Base-by-base conservation (phyloP, 2,113 vertebrate genomes). In the Myanophis thanlyinensis region DNA sequence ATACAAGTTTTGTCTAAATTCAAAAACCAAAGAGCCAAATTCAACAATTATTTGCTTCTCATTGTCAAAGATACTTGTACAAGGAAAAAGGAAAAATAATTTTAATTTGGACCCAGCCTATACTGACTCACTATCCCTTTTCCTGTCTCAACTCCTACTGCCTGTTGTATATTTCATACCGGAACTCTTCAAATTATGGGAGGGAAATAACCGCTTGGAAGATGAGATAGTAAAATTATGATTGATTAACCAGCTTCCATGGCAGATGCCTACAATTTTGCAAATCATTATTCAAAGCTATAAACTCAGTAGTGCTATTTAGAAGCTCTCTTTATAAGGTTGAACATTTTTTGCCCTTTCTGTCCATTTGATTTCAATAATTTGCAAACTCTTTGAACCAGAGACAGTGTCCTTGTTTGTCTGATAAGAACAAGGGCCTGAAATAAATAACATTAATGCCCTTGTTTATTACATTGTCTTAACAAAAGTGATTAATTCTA, bases 371-470 rank as follows among this genome's bases (percentile, higher is more conserved):
- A 85, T 91, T 89, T 49, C 40, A 18, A 53, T 87, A 90, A 54
- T 54, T 91, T 80, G 56, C 44, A 80, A 87, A 88, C 30, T 49
- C 22, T 56, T 44, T 40, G 2, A 93, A 47, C 73, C 73, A 86
- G 92, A 80, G 30, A 93, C 46, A 93, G 53, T 90, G 53, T 90
- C 88, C 88, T 93, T 51, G 73, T 51, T 47, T 85, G 44, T 86
- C 53, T 48, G 44, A 85, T 89, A 53, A 85, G 87, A 87, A 47
- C 54, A 87, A 92, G 56, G 44, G 49, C 48, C 35, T 85, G 46
- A 90, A 93, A 93, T 93, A 90, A 93, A 93, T 93, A 93, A 90
- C 92, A 51, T 93, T 56, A 93, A 90, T 89, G 88, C 23, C 88
- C 88, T 86, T 93, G 88, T 1, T 20, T 10, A 90, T 59, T 91